These are phyloP conservation scores for Protodeltote pygarga DNA, from an alignment of 2,888 invertebrate species.

Conservation along the genomic window DNA sequence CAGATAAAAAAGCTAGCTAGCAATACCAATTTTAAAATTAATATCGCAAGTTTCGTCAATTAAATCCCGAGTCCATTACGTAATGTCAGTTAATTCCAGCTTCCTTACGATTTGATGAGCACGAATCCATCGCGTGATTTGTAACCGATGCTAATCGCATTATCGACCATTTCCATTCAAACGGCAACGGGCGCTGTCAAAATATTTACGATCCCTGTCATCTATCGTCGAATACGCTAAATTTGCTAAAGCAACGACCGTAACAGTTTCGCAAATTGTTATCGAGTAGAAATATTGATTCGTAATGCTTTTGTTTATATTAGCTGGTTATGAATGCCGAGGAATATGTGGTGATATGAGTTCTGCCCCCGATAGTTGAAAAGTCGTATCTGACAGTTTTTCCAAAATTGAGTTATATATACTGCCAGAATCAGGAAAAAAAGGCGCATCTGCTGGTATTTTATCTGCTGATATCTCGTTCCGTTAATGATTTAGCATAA, in stretches of 20 bases:
- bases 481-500: too few species aligned
- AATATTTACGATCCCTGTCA: slow-evolving; percentile 50
- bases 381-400: too few species aligned
- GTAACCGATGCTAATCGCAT: slow-evolving; percentile 44
- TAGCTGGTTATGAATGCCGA: slow-evolving; percentile 1
- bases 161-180: slow-evolving; percentile 43
- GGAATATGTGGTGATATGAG: not conserved
- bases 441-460: too few species aligned
- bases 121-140: slow-evolving; percentile 42
- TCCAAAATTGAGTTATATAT: too few species aligned
- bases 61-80: slow-evolving; percentile 13
- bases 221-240: slow-evolving; percentile 35
- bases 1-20: too few species aligned
- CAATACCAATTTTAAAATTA: too few species aligned
- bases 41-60: too few species aligned
- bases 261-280: slow-evolving; percentile 30
- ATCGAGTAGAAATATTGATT: slow-evolving; percentile 31
- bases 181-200: slow-evolving; percentile 39
- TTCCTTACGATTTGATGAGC: slow-evolving; percentile 46
- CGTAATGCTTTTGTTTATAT: slow-evolving; percentile 16
- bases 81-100: slow-evolving; percentile 26
- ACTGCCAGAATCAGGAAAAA: too few species aligned
- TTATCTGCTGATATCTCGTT: too few species aligned
- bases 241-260: slow-evolving; percentile 30
- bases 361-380: too few species aligned